Evolutionary conservation across 2,888 invertebrate genomes (phyloP), one percentile per base, ranked within the genome.

Genomic region (Metacarcinus magister): DNA sequence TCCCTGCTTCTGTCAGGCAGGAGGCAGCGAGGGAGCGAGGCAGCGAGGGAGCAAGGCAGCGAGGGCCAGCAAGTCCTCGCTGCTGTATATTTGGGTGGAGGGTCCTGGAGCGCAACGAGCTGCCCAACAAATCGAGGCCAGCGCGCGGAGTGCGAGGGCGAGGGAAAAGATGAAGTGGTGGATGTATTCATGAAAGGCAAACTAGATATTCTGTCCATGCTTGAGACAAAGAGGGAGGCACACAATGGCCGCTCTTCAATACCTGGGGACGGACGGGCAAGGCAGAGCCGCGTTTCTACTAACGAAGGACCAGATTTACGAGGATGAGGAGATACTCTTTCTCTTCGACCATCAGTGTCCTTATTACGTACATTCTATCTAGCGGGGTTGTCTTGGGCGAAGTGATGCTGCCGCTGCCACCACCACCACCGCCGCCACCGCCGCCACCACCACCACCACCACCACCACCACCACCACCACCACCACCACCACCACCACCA

Each of bases 191-290:
- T 67, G 67, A n/a, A 23, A 67, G 67, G 67, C n/a, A 67, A 67
- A 67, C 67, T 67, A n/a, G 23, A 67, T 67, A 67, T 67, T 67
- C 67, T 67, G 67, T 23, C n/a, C 67, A 67, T 67, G 67, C 67
- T 67, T 23, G 67, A 67, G 67, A 67, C 67, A 67, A 67, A n/a
- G 67, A 67, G 67, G 67, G n/a, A 67, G 67, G 67, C n/a, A 23
- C n/a, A n/a, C 67, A 67, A 67, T 67, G 67, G 67, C 67, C 67
- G 67, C 67, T 67, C 67, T 67, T 67, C n/a, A n/a, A 67, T n/a
- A 67, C 67, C n/a, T n/a, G 67, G n/a, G 19, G 19, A 67, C n/a
- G 67, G 39, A 39, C 39, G 39, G 54, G 54, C 16, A 54, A 54
- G 16, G 8, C 16, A 54, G 54, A 13, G 54, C 8, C 16, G 54